Evolutionary conservation across 2,888 invertebrate genomes (phyloP).

Genomic region (Leptothorax acervorum): DNA sequence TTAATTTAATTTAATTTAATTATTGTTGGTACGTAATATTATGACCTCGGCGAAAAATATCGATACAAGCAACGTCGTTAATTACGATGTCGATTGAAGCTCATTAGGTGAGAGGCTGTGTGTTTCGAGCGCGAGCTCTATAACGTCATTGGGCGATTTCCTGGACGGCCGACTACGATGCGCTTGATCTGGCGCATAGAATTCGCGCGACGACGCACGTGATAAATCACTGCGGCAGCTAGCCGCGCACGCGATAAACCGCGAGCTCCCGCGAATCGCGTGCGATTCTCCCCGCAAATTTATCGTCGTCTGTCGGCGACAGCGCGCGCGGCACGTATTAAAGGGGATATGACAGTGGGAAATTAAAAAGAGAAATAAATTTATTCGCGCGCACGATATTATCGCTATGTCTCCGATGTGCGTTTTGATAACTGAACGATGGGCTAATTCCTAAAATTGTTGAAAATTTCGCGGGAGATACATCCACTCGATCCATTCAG

Average conservation of each 20-base stretch:
- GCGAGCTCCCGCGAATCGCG: conserved; percentile 54
- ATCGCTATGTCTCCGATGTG: not conserved
- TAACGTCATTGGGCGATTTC: conserved; percentile 41
- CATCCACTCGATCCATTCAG: not conserved
- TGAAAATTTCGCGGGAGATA: not conserved
- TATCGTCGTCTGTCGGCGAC: conserved; percentile 66
- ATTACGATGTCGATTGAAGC: conserved; percentile 43
- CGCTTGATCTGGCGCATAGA: conserved; percentile 53
- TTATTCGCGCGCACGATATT: not conserved
- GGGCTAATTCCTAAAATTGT: not conserved
- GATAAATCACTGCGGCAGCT: conserved; percentile 71
- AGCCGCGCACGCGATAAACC: conserved; percentile 66
- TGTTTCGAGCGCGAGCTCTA: conserved; percentile 17
- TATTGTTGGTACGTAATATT: not conserved
- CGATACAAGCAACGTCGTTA: conserved; percentile 8
- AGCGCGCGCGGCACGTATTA: conserved; percentile 37
- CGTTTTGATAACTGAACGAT: conserved; percentile 13
- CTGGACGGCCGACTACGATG: conserved; percentile 44
- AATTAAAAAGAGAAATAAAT: conserved; percentile 30
- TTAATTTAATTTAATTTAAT: conserved; percentile 18
- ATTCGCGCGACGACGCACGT: conserved; percentile 59
- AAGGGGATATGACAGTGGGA: not conserved
- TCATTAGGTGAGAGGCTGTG: conserved; percentile 21
- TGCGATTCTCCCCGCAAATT: conserved; percentile 60
- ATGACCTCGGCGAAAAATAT: not conserved